These are phyloP conservation scores for Cyanoderma ruficeps DNA, from an alignment of 2,113 vertebrate genomes.

Conservation along the genomic window DNA sequence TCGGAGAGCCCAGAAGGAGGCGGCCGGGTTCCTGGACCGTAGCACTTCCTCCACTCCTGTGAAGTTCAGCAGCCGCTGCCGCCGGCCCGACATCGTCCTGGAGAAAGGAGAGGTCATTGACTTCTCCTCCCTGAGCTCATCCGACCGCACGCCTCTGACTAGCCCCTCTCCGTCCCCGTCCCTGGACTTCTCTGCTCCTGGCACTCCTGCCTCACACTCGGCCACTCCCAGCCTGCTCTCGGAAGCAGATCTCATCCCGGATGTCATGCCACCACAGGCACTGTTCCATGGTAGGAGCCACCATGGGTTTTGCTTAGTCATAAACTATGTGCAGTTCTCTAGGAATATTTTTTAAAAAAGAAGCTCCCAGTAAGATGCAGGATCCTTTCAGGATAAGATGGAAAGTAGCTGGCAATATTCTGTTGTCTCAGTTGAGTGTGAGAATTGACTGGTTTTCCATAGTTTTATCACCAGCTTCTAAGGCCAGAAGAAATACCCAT, in stretches of 20 bases:
- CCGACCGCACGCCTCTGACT: conserved; percentile 90
- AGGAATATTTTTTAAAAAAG: background rate
- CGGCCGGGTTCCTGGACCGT: conserved; percentile 82
- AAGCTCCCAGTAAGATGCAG: background rate
- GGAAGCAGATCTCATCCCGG: conserved; percentile 94
- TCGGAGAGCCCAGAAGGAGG: conserved; percentile 93
- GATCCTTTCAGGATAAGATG: background rate
- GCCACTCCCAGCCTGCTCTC: conserved; percentile 95
- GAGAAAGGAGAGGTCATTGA: conserved; percentile 96
- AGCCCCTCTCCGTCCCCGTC: conserved; percentile 94
- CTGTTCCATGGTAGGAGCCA: conserved; percentile 88
- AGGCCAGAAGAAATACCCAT: background rate
- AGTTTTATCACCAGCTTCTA: background rate
- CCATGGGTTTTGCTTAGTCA: background rate
- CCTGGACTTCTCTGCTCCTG: conserved; percentile 93
- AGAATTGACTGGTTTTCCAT: background rate
- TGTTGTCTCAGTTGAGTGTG: background rate
- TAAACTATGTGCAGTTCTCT: fast-evolving
- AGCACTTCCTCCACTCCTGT: conserved; percentile 88
- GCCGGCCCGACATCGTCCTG: conserved; percentile 81
- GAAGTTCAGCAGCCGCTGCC: conserved; percentile 78
- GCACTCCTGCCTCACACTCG: conserved; percentile 92
- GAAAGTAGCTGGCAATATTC: background rate
- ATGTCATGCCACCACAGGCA: conserved; percentile 94
- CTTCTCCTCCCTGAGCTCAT: conserved; percentile 95